Evolutionary conservation across 2,797 vertebrate species (phyloP).

Genomic region (Danio jaintianensis): DNA sequence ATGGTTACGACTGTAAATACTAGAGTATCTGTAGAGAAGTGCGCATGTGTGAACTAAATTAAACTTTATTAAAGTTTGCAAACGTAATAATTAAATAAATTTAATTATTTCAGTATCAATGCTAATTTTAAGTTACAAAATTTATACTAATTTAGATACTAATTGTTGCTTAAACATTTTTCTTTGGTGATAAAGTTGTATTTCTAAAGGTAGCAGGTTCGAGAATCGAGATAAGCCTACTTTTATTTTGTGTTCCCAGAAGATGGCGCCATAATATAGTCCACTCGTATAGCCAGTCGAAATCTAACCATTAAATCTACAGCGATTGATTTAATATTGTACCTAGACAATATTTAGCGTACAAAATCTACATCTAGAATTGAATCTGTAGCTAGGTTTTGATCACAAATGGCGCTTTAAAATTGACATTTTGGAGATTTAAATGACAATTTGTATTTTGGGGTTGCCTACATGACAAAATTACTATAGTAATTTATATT

Average conservation of each 20-base stretch:
- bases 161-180: not conserved
- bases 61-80: too few relatives aligned
- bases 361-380: not conserved
- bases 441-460: too few relatives aligned
- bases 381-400: not conserved
- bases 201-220: not conserved
- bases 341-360: not conserved
- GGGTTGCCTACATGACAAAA: too few relatives aligned
- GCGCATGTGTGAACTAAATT: too few relatives aligned
- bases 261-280: slow-evolving; percentile 36
- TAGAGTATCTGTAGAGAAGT: not conserved
- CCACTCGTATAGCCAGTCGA: not conserved
- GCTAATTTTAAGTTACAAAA: not conserved
- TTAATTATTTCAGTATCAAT: not conserved
- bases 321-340: not conserved
- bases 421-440: too few relatives aligned
- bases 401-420: too few relatives aligned
- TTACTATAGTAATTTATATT: too few relatives aligned
- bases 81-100: not conserved
- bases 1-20: not conserved
- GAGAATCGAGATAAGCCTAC: not conserved
- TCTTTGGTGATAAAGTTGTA: not conserved
- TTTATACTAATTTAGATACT: not conserved
- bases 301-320: not conserved
- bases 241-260: not conserved